Base-by-base conservation (phyloP, 2,888 invertebrate species). In the Noctua comes region DNA sequence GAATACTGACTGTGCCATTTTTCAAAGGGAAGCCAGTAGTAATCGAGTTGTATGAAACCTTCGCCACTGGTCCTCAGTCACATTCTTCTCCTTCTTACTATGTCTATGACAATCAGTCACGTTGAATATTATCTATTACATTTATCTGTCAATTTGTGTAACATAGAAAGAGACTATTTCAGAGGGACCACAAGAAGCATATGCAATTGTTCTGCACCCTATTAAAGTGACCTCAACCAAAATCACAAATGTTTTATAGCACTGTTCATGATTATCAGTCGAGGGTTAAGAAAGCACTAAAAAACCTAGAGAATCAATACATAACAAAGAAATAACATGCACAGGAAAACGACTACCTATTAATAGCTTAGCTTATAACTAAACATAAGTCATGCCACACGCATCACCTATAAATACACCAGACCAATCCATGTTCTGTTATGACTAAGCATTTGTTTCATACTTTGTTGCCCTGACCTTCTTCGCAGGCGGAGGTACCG, bases 391-490 rank as follows among this genome's bases (percentile, higher is more conserved):
- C 21, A 71, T 16, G 51, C 69, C 66, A 78, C 73, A 76, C 76
- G 79, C 83, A 72, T 76, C 46, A 27, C 57, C 64, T 73, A 73
- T 76, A 83, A 83, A 83, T 80, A 77, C 48, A 57, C 40, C 48
- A 79, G 79, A 72, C 69, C 51, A 72, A 36, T 40, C 43, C 74
- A 11, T 68, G 36, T 24, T n/a, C 18, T 16, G 27, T 68, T 80
- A 31, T 73, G 78, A 79, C 71, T 76, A 72, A 84, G 27, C 31
- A 68, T 77, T 69, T 82, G 70, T 65, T 82, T 78, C 70, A 27
- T 75, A 75, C 70, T 71, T 76, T 54, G 73, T 75, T 76, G 72
- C 76, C 76, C 78, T 74, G 86, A 87, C 88, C 89, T 84, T 79
- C 73, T 82, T 76, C 16, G 3, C 18, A 62, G 18, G 8, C 62